Percentiles rank a stretch among this genome's conserved stretches.
These are phyloP conservation scores for Papilio aristodemus DNA, from an alignment of 1,140 invertebrate genomes.

Conservation along the genomic window DNA sequence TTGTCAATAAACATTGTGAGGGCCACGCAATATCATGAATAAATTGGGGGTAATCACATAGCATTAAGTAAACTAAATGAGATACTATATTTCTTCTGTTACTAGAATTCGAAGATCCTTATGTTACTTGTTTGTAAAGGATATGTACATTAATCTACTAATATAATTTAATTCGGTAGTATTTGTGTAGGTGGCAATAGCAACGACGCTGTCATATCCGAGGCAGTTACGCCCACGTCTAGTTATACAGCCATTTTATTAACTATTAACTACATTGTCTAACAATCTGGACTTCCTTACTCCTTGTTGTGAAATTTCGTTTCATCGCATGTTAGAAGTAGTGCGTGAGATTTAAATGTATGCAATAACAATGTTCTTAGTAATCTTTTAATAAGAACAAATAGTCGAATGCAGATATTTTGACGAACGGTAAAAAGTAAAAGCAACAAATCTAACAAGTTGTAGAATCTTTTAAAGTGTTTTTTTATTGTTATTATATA, in stretches of 20 bases:
- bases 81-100: background rate
- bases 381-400: too few species aligned
- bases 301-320: constrained; percentile 17
- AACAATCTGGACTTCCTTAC: constrained; percentile 18
- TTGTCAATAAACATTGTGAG: too few species aligned
- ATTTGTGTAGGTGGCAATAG: constrained; percentile 29
- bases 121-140: background rate
- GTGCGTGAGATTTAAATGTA: background rate
- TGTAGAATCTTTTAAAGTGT: constrained; percentile 4
- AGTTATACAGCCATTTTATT: constrained; percentile 26
- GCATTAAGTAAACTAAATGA: too few species aligned
- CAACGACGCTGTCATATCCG: constrained; percentile 35
- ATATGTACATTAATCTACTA: background rate
- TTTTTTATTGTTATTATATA: constrained; percentile 11
- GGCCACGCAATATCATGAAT: too few species aligned
- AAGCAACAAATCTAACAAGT: constrained; percentile 10
- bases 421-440: background rate
- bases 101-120: background rate
- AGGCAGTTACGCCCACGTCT: constrained; percentile 32
- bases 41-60: too few species aligned
- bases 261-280: constrained; percentile 23
- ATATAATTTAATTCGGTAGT: constrained; percentile 16
- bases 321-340: background rate
- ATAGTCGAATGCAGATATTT: too few species aligned
- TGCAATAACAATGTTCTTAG: background rate